These are phyloP conservation scores for Aurelia sp. DNA, from an alignment of 30 jellyfish, hydroid and myxozoan species.

Conservation along the genomic window DNA sequence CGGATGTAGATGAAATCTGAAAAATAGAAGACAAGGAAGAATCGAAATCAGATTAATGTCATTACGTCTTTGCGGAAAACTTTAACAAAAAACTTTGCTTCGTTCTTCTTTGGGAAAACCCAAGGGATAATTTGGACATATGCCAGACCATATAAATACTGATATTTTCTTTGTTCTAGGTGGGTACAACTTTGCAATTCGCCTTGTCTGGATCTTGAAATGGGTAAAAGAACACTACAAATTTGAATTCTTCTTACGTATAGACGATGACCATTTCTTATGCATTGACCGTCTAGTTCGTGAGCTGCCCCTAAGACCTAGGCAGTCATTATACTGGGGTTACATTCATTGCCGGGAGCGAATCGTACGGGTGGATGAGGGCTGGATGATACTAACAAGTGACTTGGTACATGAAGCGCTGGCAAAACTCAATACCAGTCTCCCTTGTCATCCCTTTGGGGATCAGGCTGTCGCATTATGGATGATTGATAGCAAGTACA, in stretches of 20 bases:
- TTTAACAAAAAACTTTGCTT: no score
- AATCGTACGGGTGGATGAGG: conserved; percentile 94
- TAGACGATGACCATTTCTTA: conserved; percentile 90
- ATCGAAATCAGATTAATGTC: no score
- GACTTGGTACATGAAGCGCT: conserved; percentile 81
- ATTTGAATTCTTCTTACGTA: conserved; percentile 82
- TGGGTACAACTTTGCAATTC: conserved; percentile 79
- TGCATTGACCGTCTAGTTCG: conserved; percentile 80
- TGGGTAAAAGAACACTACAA: conserved; percentile 70
- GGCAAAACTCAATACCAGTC: conserved; percentile 59
- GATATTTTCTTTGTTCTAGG: conserved; percentile 50
- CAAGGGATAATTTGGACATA: no score
- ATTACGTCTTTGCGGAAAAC: no score
- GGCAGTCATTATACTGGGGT: conserved; percentile 88
- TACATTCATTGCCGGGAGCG: conserved; percentile 78
- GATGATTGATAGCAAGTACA: conserved; percentile 66
- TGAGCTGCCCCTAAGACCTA: conserved; percentile 89
- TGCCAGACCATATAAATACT: neutral
- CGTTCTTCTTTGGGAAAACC: no score
- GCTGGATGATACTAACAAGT: conserved; percentile 87
- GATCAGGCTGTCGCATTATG: conserved; percentile 97
- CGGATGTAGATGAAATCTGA: no score
- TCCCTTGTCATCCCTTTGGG: conserved; percentile 95
- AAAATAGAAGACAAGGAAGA: no score
- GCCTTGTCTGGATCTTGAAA: conserved; percentile 89